Evolutionary conservation across 2,797 vertebrate species (phyloP).

Genomic region (Lepus townsendii): DNA sequence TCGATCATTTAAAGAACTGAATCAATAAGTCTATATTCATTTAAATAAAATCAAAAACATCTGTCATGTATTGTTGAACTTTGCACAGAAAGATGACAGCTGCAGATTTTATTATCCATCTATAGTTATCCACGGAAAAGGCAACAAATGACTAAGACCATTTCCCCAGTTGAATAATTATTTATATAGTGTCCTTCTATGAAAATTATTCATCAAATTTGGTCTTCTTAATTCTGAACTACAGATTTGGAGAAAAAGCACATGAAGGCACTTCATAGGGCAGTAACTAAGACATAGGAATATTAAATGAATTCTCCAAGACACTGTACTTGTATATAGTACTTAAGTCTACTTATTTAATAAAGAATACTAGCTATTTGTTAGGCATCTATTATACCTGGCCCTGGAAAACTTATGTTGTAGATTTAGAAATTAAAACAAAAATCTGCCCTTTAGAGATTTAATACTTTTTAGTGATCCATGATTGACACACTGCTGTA

Average conservation of each 20-base stretch:
- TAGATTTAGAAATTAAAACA: slow-evolving; percentile 57
- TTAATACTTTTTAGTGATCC: neutral
- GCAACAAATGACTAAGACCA: neutral
- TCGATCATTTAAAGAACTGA: neutral
- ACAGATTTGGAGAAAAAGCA: neutral
- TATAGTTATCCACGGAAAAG: neutral
- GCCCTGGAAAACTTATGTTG: neutral
- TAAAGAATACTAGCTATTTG: neutral
- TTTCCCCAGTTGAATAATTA: neutral
- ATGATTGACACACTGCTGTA: neutral
- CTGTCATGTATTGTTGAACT: slow-evolving; percentile 6
- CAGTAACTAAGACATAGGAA: slow-evolving; percentile 24
- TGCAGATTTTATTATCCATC: slow-evolving; percentile 12
- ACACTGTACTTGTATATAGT: neutral
- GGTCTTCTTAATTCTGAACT: slow-evolving; percentile 47
- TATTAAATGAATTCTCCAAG: slow-evolving; percentile 29
- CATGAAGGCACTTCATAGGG: neutral
- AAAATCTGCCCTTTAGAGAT: neutral
- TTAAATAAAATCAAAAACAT: slow-evolving; percentile 66
- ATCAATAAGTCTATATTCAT: neutral
- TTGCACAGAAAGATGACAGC: slow-evolving; percentile 1
- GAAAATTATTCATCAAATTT: slow-evolving; percentile 48
- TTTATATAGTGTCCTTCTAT: neutral
- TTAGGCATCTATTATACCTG: neutral
- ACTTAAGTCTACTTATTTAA: slow-evolving; percentile 4